Base-by-base conservation (phyloP, 2,797 vertebrate genomes). In the Hybognathus amarus region DNA sequence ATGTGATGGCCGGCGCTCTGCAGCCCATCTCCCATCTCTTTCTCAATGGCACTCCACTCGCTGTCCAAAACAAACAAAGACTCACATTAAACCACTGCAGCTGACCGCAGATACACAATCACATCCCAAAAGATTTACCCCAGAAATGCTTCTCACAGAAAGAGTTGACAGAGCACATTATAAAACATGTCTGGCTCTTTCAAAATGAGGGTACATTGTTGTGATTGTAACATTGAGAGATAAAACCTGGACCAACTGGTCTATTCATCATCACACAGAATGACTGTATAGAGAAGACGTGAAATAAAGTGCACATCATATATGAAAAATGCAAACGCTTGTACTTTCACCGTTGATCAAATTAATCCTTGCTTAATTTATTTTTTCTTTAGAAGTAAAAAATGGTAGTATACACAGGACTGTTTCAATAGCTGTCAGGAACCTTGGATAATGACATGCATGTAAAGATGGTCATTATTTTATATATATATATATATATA, bases 1-100 rank as follows among this genome's bases (percentile, higher is more conserved):
- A 99, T 99, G 91, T 99, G 98, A 92, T 99, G 98, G 52, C 98
- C 98, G 74, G 98, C 98, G 89, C 98, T 99, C 91, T 99, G 98
- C 69, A 99, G 93, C 33, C 98, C 97, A 82, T 99, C 97, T 17
- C 97, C 97, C 97, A 99, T 98, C 92, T 98, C 97, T 87, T 91
- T 97, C 90, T 99, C 98, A 83, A 99, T 97, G 82, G 96, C 97
- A 77, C 97, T 99, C 98, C 97, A 99, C 90, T 99, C 98, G 92
- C 98, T 99, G 83, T 47, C 38, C 77, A 87, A 70, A 86, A 91
- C 91, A 91, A 91, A 0, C 86, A 92, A 89, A 87, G 83, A 90
- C 45, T 69, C 9, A 20, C 52, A 78, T 18, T 83, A n/a, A 66
- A 50, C 24, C 54, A 36, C 12, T 22, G 22, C 63, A 82, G 76